Percentiles rank a stretch among this genome's conserved stretches.
Conservation (phyloP, 2,113 vertebrate species). For the Trochalopteron elliotii region DNA sequence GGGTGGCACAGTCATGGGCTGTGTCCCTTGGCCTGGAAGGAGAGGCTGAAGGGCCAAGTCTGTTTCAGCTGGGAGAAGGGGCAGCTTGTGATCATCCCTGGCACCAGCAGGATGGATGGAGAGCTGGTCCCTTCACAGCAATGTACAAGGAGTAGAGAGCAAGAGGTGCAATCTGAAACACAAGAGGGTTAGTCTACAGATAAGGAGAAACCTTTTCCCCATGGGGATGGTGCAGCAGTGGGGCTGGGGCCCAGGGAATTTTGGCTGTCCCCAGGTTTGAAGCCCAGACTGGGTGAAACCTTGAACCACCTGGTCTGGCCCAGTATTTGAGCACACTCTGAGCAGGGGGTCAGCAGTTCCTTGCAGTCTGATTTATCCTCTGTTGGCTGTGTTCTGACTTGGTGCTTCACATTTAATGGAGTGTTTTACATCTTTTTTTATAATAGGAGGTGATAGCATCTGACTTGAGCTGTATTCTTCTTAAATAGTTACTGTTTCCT, state of each 20-base stretch:
- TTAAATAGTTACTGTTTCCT: background rate
- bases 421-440: background rate
- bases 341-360: background rate
- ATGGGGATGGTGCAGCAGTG: background rate
- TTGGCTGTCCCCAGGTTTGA: background rate
- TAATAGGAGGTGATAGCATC: background rate
- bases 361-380: background rate
- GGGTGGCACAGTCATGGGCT: accelerated
- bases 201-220: background rate
- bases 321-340: background rate
- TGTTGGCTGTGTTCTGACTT: background rate
- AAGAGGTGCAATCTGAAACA: background rate
- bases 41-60: background rate
- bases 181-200: background rate
- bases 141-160: accelerated
- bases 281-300: background rate
- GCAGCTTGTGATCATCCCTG: background rate
- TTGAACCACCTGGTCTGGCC: background rate
- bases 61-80: background rate
- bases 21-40: background rate
- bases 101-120: accelerated
- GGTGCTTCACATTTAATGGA: background rate
- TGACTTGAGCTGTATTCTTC: background rate
- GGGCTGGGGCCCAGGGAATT: background rate
- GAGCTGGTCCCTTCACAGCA: background rate